Conservation (phyloP, 2,888 invertebrate genomes). For the Mantis religiosa region DNA sequence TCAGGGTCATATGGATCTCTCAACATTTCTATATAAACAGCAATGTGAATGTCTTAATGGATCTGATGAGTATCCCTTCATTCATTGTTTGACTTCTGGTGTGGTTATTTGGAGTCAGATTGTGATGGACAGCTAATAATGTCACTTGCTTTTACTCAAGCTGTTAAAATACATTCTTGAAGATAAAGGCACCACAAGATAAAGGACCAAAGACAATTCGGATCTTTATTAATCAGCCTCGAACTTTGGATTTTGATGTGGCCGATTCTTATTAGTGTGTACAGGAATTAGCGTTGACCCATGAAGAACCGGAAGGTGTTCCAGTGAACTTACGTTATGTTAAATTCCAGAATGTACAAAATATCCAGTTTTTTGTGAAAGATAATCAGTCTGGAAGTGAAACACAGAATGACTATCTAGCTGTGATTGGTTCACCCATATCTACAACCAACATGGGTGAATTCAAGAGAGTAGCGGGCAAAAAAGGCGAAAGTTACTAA, state of each 20-base stretch:
- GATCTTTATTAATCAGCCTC: slow-evolving; percentile 94
- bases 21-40: slow-evolving; percentile 76
- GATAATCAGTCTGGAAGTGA: slow-evolving; percentile 82
- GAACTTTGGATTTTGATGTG: slow-evolving; percentile 94
- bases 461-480: slow-evolving; percentile 89
- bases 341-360: slow-evolving; percentile 97
- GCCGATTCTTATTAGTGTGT: slow-evolving; percentile 80
- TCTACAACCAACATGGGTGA: slow-evolving; percentile 94
- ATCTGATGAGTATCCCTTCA: slow-evolving; percentile 84
- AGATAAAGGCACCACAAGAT: slow-evolving; percentile 79
- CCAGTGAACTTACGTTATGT: slow-evolving; percentile 86
- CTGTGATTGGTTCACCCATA: slow-evolving; percentile 86
- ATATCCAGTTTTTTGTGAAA: slow-evolving; percentile 87
- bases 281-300: slow-evolving; percentile 75
- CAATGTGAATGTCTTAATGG: slow-evolving; percentile 96
- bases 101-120: slow-evolving; percentile 77
- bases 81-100: slow-evolving; percentile 62
- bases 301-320: slow-evolving; percentile 79
- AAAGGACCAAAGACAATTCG: slow-evolving; percentile 93
- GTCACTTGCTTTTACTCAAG: slow-evolving; percentile 78
- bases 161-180: slow-evolving; percentile 95
- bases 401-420: slow-evolving; percentile 82
- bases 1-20: slow-evolving; percentile 84
- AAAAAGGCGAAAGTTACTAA: slow-evolving; percentile 90
- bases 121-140: slow-evolving; percentile 93